Conservation (phyloP, 2,113 vertebrate genomes). For the Larimichthys polyactis region DNA sequence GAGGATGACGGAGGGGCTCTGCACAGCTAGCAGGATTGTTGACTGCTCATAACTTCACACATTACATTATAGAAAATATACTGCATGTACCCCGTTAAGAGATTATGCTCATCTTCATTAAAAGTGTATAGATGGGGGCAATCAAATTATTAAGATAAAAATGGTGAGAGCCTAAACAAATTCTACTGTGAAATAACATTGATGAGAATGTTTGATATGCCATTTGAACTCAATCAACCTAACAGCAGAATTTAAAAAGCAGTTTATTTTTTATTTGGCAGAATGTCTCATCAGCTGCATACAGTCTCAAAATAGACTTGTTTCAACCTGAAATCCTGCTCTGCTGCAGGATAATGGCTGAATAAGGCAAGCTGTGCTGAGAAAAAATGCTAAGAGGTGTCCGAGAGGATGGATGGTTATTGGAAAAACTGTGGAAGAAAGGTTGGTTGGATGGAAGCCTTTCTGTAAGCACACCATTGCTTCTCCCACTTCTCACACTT, state of each 20-base stretch:
- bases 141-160: not conserved
- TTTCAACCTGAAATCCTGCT: not conserved
- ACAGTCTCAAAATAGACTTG: not conserved
- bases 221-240: not conserved
- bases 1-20: conserved; percentile 19
- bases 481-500: not conserved
- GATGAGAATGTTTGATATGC: not conserved
- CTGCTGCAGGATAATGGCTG: conserved; percentile 24
- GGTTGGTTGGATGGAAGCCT: conserved; percentile 1
- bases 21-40: conserved; percentile 32
- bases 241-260: not conserved
- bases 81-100: not conserved
- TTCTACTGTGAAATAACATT: too few relatives aligned
- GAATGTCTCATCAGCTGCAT: not conserved
- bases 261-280: not conserved
- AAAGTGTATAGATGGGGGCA: not conserved
- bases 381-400: conserved; percentile 13
- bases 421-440: conserved; percentile 8
- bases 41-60: conserved; percentile 37
- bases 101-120: not conserved
- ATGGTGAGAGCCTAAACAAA: not conserved
- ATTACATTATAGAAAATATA: conserved; percentile 34
- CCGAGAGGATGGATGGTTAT: conserved; percentile 28
- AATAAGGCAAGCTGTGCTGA: conserved; percentile 35
- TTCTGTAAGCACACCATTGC: not conserved